phyloP scores from a whole-genome alignment of 2,113 vertebrate genomes.

The Anhinga rufa region DNA sequence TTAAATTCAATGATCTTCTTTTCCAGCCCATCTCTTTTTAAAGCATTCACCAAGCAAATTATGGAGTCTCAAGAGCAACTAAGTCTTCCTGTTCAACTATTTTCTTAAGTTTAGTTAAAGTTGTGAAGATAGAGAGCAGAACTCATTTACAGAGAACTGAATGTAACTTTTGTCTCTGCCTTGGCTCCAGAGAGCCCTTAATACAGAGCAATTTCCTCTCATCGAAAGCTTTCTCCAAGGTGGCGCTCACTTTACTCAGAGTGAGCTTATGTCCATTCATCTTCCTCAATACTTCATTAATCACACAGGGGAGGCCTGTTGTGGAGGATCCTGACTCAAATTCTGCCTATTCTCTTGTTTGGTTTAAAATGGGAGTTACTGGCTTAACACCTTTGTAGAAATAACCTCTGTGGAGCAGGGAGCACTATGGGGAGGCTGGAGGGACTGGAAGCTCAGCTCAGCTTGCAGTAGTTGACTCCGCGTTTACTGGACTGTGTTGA shows the following conservation, averaged over 20 bases:
- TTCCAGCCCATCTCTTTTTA: conserved; percentile 25
- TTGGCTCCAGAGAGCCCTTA: conserved; percentile 35
- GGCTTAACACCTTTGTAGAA: background rate
- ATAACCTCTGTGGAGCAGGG: background rate
- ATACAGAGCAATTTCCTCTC: conserved; percentile 14
- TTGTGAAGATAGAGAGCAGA: conserved; percentile 7
- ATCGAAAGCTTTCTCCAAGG: conserved; percentile 39
- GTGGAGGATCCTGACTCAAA: conserved; percentile 6
- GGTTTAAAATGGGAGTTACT: background rate
- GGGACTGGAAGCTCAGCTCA: background rate
- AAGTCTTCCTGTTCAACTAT: background rate
- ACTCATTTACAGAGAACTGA: conserved; percentile 31
- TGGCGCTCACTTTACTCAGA: background rate
- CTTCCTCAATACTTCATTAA: conserved; percentile 25
- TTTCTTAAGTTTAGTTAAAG: conserved; percentile 6
- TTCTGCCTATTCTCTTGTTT: background rate
- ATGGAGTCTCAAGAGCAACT: conserved; percentile 6
- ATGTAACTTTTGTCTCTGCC: conserved; percentile 33
- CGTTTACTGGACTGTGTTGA: too few species aligned
- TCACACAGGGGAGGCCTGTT: background rate
- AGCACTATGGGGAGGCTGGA: background rate
- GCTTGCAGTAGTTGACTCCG: background rate
- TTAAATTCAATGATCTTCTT: conserved; percentile 12
- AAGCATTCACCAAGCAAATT: background rate
- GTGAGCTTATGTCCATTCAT: background rate